These are phyloP conservation scores for Arion vulgaris DNA, from an alignment of 1,140 invertebrate genomes.

Conservation along the genomic window DNA sequence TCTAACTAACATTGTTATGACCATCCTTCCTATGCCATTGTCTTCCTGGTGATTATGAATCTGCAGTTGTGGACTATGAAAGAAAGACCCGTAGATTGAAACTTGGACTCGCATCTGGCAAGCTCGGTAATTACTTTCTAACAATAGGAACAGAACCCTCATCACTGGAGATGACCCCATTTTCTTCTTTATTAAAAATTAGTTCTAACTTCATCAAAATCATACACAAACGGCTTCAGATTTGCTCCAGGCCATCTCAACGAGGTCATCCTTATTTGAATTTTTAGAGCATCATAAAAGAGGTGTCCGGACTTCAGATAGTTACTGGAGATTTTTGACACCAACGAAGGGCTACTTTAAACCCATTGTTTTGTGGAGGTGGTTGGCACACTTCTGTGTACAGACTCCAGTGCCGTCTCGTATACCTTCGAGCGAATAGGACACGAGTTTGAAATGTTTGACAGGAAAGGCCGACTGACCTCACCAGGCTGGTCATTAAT, in stretches of 20 bases:
- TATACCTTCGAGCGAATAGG: background rate
- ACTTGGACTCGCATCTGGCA: slow-evolving; percentile 5
- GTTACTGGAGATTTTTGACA: background rate
- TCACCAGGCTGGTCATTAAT: background rate
- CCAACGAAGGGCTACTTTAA: background rate
- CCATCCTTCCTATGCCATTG: background rate
- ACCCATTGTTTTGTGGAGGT: background rate
- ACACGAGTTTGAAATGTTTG: background rate
- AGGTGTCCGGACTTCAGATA: background rate
- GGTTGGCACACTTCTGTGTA: background rate
- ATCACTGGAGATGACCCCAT: background rate
- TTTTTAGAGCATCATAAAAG: background rate
- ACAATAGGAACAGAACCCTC: background rate
- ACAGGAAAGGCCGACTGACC: slow-evolving; percentile 3
- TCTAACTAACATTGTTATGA: background rate
- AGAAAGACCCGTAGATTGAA: background rate
- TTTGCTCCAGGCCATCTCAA: background rate
- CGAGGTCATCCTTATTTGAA: background rate
- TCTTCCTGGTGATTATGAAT: background rate
- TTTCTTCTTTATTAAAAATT: background rate
- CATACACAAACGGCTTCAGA: slow-evolving; percentile 10
- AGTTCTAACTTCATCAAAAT: slow-evolving; percentile 11
- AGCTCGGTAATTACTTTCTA: background rate
- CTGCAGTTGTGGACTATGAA: background rate
- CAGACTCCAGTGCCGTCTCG: background rate